phyloP scores from a whole-genome alignment of 2,113 vertebrate genomes.

The Petaurus breviceps region DNA sequence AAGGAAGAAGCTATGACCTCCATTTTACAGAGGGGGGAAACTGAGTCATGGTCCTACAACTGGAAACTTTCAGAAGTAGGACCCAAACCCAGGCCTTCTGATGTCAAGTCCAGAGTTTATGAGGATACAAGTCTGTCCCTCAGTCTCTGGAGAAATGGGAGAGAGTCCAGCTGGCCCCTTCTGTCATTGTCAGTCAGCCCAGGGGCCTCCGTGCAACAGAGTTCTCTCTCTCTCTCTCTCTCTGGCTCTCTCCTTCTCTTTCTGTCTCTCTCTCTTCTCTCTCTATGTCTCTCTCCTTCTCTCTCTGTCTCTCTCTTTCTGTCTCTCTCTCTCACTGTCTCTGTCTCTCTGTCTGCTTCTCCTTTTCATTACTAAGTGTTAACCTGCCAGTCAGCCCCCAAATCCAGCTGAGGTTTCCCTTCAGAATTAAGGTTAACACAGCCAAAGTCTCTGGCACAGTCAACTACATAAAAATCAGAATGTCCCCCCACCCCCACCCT shows the following conservation, averaged over 20 bases:
- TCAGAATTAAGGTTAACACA: conserved; percentile 37
- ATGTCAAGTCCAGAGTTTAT: not conserved
- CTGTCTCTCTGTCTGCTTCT: not conserved
- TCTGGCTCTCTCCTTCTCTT: not conserved
- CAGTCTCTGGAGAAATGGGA: accelerated
- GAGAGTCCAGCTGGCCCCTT: no score
- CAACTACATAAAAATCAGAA: not conserved
- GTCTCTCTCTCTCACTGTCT: not conserved
- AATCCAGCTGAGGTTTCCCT: conserved; percentile 44
- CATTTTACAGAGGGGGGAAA: not conserved
- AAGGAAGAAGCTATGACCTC: not conserved
- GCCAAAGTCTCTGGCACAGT: not conserved
- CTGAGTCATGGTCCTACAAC: not conserved
- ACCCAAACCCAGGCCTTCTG: not conserved
- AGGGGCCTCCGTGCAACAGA: not conserved
- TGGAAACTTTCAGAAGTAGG: no score
- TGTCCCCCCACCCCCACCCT: not conserved
- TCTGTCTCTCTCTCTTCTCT: not conserved
- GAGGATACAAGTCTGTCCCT: no score
- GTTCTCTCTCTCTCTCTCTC: not conserved
- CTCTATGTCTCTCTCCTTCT: not conserved
- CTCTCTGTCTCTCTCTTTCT: not conserved
- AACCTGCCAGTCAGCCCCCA: not conserved
- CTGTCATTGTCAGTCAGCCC: not conserved
- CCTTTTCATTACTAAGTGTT: conserved; percentile 7